phyloP scores from a whole-genome alignment of 2,888 invertebrate species.

The Harpagoxenus sublaevis region DNA sequence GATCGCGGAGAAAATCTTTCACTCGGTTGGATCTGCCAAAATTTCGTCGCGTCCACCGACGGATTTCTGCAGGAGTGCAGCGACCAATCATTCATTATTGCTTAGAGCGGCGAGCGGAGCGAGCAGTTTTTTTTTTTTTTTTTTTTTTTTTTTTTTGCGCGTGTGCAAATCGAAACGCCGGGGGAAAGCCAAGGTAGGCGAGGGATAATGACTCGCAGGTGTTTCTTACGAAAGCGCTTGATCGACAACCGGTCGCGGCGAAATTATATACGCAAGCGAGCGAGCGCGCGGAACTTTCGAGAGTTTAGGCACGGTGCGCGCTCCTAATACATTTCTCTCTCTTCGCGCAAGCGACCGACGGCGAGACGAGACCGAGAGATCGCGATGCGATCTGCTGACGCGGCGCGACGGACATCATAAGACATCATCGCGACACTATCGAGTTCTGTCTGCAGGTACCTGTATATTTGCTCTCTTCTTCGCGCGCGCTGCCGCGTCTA shows the following conservation, averaged over 20 bases:
- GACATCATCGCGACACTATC: constrained; percentile 21
- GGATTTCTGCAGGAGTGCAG: neutral
- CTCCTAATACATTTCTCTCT: constrained; percentile 9
- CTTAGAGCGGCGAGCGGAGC: constrained; percentile 23
- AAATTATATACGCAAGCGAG: constrained; percentile 52
- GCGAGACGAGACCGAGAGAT: neutral
- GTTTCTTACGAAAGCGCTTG: constrained; percentile 71
- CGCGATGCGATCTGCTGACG: constrained; percentile 27
- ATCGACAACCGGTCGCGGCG: constrained; percentile 59
- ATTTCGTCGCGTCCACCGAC: neutral
- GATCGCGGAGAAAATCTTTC: neutral
- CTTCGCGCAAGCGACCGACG: too few relatives aligned
- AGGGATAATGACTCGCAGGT: constrained; percentile 73
- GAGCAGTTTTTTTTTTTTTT: too few relatives aligned
- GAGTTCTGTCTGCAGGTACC: constrained; percentile 17
- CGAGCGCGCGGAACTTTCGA: constrained; percentile 53
- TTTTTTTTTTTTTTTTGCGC: constrained; percentile 28
- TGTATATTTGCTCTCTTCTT: neutral
- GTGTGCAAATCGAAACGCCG: constrained; percentile 58
- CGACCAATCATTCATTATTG: constrained; percentile 9
- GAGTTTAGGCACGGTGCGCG: constrained; percentile 35
- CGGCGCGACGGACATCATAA: neutral
- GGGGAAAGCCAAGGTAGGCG: constrained; percentile 72
- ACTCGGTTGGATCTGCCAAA: neutral
- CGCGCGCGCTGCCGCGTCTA: constrained; percentile 7